A percentile compares a stretch with the other conserved stretches of the same genome.
Conservation (phyloP, 2,797 vertebrate genomes). For the Saxicola maurus region DNA sequence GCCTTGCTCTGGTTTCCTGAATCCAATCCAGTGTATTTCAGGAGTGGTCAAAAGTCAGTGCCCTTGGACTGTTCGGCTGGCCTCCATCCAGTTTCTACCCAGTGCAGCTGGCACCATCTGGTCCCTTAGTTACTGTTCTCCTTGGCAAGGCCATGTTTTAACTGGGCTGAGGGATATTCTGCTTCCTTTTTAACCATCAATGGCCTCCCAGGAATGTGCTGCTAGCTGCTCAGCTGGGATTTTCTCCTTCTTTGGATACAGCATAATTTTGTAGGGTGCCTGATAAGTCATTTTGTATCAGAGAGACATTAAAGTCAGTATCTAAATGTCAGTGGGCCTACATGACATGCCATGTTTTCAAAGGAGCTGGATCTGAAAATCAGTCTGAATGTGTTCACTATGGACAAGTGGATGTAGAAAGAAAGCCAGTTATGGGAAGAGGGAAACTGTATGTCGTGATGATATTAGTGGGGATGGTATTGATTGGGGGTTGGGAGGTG, state of each 20-base stretch:
- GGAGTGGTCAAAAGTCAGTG: background rate
- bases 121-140: background rate
- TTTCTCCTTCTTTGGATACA: background rate
- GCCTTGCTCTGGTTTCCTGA: background rate
- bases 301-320: background rate
- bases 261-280: background rate
- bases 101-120: background rate
- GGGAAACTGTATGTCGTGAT: background rate
- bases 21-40: background rate
- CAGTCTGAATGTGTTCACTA: background rate
- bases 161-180: background rate
- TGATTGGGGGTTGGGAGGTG: fast-evolving
- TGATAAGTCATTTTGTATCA: background rate
- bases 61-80: background rate
- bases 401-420: background rate
- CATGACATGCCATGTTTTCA: background rate
- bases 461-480: background rate
- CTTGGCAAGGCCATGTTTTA: background rate
- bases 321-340: background rate
- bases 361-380: background rate
- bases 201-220: background rate
- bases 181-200: background rate
- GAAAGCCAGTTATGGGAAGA: background rate
- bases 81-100: background rate
- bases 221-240: background rate